phyloP scores from a whole-genome alignment of 2,888 invertebrate species.

The Ichneumoninae sp. region DNA sequence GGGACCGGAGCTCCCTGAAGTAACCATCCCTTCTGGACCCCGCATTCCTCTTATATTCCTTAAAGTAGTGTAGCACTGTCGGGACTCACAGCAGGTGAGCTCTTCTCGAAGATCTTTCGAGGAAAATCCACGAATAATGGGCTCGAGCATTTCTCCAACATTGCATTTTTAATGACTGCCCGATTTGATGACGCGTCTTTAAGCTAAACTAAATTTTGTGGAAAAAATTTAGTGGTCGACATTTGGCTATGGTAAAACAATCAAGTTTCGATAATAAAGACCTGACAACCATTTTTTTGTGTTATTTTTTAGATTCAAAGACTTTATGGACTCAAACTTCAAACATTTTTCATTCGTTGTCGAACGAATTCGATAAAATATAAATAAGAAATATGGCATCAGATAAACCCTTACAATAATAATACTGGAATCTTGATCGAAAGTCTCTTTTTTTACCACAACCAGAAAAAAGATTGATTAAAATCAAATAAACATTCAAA shows the following conservation, averaged over 20 bases:
- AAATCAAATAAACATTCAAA: too few relatives aligned
- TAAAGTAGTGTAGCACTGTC: slow-evolving; percentile 46
- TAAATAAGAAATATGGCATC: too few relatives aligned
- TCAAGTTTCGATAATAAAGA: neutral
- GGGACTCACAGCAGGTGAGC: neutral
- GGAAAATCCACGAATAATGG: neutral
- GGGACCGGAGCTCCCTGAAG: slow-evolving; percentile 69
- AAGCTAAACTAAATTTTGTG: too few relatives aligned
- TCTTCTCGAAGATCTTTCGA: neutral
- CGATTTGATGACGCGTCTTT: neutral
- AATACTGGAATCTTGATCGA: too few relatives aligned
- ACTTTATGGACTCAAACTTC: too few relatives aligned
- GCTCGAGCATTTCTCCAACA: neutral
- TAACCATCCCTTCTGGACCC: slow-evolving; percentile 56
- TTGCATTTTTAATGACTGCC: neutral
- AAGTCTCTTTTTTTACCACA: too few relatives aligned
- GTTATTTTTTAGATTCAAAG: too few relatives aligned
- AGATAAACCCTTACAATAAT: too few relatives aligned
- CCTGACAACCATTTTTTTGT: too few relatives aligned
- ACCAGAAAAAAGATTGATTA: too few relatives aligned
- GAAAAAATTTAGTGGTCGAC: neutral
- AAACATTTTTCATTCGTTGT: too few relatives aligned
- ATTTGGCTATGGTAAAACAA: neutral
- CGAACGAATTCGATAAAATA: too few relatives aligned
- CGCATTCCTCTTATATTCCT: slow-evolving; percentile 44